A percentile compares a stretch with the other conserved stretches of the same genome.
Conservation (phyloP, 2,797 vertebrate genomes). For the Helarctos malayanus region DNA sequence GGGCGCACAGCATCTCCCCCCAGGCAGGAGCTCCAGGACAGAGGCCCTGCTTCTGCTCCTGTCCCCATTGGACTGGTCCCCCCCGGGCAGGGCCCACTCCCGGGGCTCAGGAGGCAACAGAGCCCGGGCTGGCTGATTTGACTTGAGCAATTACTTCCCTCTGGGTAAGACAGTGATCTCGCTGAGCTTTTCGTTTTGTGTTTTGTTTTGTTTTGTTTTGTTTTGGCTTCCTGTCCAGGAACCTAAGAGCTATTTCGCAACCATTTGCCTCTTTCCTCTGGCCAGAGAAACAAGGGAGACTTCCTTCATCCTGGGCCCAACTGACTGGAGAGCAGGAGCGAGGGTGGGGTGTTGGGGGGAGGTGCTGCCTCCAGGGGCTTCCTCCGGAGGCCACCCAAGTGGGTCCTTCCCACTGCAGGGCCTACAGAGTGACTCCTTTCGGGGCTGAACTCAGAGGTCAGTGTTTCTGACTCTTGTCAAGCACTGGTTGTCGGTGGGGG, state of each 20-base stretch:
- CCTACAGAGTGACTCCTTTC: background rate
- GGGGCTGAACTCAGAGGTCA: background rate
- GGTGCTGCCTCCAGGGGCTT: background rate
- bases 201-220: constrained; percentile 4
- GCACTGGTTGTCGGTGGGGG: background rate
- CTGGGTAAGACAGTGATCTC: background rate
- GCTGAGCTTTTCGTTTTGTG: background rate
- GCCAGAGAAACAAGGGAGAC: background rate
- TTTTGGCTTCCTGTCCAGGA: background rate
- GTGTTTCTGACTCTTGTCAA: background rate
- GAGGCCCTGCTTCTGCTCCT: background rate
- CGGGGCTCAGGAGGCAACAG: background rate
- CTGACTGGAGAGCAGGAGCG: background rate
- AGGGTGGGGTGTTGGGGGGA: background rate
- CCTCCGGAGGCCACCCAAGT: accelerated
- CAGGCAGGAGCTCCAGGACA: background rate
- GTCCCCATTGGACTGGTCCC: accelerated
- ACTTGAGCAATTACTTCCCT: background rate
- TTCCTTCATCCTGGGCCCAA: background rate
- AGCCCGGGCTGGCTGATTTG: background rate
- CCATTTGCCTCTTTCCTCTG: background rate
- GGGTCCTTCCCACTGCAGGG: background rate
- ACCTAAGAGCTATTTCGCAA: background rate
- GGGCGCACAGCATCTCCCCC: background rate
- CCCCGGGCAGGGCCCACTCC: background rate